Percentiles rank a stretch among this genome's conserved stretches.
Conservation (phyloP, 2,797 vertebrate species). For the Chrosomus eos region DNA sequence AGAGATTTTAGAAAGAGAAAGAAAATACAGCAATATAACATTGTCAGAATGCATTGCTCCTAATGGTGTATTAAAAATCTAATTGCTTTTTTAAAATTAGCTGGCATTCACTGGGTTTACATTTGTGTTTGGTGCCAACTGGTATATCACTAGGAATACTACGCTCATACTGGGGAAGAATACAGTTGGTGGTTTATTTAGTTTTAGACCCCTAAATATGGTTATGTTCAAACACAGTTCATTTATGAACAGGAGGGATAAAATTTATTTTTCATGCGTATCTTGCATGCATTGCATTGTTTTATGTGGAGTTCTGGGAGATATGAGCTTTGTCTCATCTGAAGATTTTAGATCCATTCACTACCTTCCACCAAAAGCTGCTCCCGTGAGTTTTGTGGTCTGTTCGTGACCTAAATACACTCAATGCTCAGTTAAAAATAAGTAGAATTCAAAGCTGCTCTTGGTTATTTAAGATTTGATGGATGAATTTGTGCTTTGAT, state of each 20-base stretch:
- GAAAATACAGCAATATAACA: background rate
- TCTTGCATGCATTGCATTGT: background rate
- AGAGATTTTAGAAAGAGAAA: background rate
- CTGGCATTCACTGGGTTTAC: background rate
- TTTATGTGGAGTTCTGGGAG: background rate
- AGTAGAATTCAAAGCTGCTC: background rate
- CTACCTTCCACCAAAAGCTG: background rate
- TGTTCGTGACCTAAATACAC: background rate
- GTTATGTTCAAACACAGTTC: background rate
- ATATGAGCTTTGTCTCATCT: background rate
- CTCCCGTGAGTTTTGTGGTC: background rate
- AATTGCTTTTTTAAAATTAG: background rate
- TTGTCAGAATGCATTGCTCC: background rate
- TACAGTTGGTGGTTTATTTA: background rate
- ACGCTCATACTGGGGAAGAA: background rate
- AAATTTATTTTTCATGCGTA: background rate
- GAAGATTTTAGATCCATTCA: background rate
- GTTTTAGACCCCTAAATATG: background rate
- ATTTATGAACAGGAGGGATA: background rate
- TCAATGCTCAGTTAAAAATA: background rate
- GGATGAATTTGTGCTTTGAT: too few relatives aligned
- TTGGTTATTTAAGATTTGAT: background rate
- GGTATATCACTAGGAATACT: background rate
- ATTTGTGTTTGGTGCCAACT: background rate
- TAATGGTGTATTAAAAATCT: background rate